These are phyloP conservation scores for Dorcus hopei DNA, from an alignment of 2,888 invertebrate genomes.

Conservation along the genomic window DNA sequence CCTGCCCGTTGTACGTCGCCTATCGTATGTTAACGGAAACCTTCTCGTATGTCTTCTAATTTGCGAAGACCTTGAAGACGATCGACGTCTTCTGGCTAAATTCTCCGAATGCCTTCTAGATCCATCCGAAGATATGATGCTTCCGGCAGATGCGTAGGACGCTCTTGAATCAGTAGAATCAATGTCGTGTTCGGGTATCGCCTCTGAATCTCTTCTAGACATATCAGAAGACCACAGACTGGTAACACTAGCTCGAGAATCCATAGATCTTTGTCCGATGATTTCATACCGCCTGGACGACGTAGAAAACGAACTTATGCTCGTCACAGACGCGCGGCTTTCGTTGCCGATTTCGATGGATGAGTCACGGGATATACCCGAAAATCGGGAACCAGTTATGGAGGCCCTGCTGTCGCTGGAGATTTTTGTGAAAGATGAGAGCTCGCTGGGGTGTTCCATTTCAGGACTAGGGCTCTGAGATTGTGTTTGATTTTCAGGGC, in stretches of 20 bases:
- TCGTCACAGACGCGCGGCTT: slow-evolving; percentile 47
- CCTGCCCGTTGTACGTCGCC: slow-evolving; percentile 65
- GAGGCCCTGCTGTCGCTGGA: slow-evolving; percentile 36
- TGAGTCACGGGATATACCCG: slow-evolving; percentile 43
- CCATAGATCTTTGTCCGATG: slow-evolving; percentile 48
- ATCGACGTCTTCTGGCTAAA: slow-evolving; percentile 36
- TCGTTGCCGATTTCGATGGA: slow-evolving; percentile 48
- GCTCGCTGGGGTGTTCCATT: slow-evolving; percentile 38
- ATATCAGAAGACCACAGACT: slow-evolving; percentile 48
- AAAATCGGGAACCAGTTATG: slow-evolving; percentile 17
- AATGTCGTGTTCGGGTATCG: slow-evolving; percentile 48
- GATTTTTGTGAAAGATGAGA: slow-evolving; percentile 40
- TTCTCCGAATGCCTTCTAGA: slow-evolving; percentile 43
- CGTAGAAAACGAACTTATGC: slow-evolving; percentile 48
- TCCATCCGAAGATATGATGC: slow-evolving; percentile 36
- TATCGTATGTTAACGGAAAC: slow-evolving; percentile 54
- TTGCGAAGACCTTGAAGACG: slow-evolving; percentile 44
- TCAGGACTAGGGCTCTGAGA: slow-evolving; percentile 37
- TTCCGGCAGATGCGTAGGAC: slow-evolving; percentile 44
- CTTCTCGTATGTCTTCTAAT: slow-evolving; percentile 53
- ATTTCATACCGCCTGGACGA: slow-evolving; percentile 48
- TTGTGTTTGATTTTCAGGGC: slow-evolving; percentile 47
- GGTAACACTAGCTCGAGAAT: slow-evolving; percentile 47
- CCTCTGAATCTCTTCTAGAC: slow-evolving; percentile 45
- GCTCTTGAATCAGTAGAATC: slow-evolving; percentile 41